Conservation (phyloP, 2,113 vertebrate genomes). For the Gadus chalcogrammus region DNA sequence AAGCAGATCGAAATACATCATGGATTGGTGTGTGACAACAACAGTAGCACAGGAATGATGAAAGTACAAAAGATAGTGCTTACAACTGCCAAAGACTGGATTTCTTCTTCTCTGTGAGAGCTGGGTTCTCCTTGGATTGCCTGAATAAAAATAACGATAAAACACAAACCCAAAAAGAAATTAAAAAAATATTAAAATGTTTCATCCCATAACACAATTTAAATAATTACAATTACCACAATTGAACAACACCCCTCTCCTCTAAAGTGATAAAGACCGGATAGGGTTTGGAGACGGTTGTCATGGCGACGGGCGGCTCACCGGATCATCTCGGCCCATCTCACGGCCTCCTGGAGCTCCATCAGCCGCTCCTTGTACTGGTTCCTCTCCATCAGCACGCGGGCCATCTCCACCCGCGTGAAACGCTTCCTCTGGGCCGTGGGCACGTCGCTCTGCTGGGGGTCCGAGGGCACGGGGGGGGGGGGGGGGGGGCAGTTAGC, state of each 20-base stretch:
- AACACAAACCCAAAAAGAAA: no score
- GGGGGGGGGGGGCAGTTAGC: neutral
- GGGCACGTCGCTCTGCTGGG: slow-evolving; percentile 87
- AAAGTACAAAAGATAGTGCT: slow-evolving; percentile 60
- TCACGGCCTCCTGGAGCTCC: slow-evolving; percentile 97
- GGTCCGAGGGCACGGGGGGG: neutral
- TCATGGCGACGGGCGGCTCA: slow-evolving; percentile 40
- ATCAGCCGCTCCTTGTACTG: slow-evolving; percentile 98
- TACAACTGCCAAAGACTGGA: slow-evolving; percentile 99
- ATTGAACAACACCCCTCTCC: no score
- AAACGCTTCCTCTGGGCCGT: slow-evolving; percentile 97
- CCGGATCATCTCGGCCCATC: slow-evolving; percentile 99
- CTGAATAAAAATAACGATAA: slow-evolving; percentile 60
- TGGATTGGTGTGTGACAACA: neutral
- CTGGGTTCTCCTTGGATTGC: slow-evolving; percentile 91
- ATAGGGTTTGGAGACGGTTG: no score
- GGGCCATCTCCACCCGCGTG: slow-evolving; percentile 96
- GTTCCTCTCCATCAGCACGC: slow-evolving; percentile 97
- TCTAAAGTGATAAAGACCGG: no score
- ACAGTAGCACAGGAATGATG: neutral
- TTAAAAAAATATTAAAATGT: no score
- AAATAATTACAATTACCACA: no score
- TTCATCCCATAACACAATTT: no score
- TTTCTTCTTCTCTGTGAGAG: slow-evolving; percentile 94
- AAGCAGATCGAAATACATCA: slow-evolving; percentile 6